phyloP scores from a whole-genome alignment of 2,113 vertebrate species.

The Glareola pratincola region DNA sequence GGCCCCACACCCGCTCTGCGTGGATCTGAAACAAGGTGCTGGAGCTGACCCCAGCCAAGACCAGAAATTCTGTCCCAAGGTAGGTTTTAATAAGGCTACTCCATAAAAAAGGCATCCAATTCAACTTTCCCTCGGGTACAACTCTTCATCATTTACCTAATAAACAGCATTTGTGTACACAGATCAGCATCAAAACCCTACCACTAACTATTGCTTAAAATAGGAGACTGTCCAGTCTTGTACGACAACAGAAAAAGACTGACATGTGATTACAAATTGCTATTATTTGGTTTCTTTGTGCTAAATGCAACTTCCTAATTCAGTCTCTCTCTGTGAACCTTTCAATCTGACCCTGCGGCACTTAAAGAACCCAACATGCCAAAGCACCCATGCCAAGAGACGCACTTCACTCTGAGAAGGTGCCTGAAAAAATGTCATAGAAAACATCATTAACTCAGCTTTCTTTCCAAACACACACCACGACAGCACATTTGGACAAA shows the following conservation, averaged over 20 bases:
- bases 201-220: not conserved
- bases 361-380: not conserved
- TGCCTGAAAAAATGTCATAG: not conserved
- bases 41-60: not conserved
- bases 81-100: not conserved
- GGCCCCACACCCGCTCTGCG: fast-evolving
- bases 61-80: not conserved
- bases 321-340: not conserved
- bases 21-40: fast-evolving
- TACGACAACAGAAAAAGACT: not conserved
- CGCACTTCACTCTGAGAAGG: not conserved
- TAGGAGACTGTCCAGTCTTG: not conserved
- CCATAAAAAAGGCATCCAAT: not conserved
- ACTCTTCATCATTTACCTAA: not conserved
- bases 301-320: not conserved
- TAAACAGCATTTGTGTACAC: not conserved
- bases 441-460: not conserved
- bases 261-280: not conserved
- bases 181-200: not conserved
- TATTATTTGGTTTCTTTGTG: not conserved
- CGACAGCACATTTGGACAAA: not conserved
- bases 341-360: fast-evolving
- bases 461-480: not conserved
- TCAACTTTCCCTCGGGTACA: not conserved
- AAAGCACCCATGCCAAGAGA: not conserved